A percentile compares a stretch with the other conserved stretches of the same genome.
These are phyloP conservation scores for Xiphias gladius DNA, from an alignment of 2,113 vertebrate species.

Conservation along the genomic window DNA sequence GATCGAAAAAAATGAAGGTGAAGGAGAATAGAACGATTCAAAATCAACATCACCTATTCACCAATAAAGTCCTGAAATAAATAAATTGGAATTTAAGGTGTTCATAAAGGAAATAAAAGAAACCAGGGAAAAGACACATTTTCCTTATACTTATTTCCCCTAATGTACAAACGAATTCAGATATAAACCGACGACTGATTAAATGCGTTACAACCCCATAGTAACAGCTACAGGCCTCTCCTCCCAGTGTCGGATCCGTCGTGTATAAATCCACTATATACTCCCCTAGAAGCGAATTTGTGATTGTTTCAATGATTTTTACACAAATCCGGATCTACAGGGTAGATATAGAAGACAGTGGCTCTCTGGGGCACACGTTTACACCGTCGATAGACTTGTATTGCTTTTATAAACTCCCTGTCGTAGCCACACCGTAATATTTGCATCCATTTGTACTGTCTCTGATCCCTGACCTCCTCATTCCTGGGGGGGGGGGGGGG, in stretches of 20 bases:
- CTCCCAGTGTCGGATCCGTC: constrained; percentile 86
- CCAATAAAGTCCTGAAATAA: background rate
- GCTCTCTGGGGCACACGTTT: constrained; percentile 66
- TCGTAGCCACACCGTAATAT: constrained; percentile 31
- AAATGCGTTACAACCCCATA: background rate
- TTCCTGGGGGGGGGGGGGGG: constrained; percentile 31
- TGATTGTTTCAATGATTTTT: constrained; percentile 90
- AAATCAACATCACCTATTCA: background rate
- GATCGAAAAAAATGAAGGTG: constrained; percentile 8
- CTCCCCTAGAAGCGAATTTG: constrained; percentile 99
- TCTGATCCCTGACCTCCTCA: constrained; percentile 36
- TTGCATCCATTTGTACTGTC: constrained; percentile 42
- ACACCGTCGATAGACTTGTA: constrained; percentile 37
- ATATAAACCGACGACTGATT: background rate
- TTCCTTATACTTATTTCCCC: background rate
- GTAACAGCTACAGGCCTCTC: constrained; percentile 25
- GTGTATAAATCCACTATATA: constrained; percentile 99
- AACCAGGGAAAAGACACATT: too few species aligned
- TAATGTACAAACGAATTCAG: background rate
- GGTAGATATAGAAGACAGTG: constrained; percentile 98
- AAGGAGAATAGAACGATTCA: background rate
- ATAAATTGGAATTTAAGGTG: background rate
- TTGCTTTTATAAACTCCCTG: constrained; percentile 60
- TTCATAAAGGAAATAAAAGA: background rate
- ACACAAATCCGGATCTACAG: constrained; percentile 99